These are phyloP conservation scores for Harpagoxenus sublaevis DNA, from an alignment of 2,888 invertebrate genomes.

Conservation along the genomic window DNA sequence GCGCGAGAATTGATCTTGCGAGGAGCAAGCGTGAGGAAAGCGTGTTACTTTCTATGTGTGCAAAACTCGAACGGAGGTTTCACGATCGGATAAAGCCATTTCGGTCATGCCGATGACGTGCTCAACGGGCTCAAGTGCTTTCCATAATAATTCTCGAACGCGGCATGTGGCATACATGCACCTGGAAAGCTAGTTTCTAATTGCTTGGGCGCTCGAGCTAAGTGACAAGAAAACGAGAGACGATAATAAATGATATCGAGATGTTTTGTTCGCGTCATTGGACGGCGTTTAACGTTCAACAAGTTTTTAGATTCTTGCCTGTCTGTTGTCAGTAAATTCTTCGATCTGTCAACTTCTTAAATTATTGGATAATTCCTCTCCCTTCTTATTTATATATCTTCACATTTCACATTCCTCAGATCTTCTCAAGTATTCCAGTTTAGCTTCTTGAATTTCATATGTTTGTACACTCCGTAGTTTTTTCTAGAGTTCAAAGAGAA, in stretches of 20 bases:
- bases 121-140: slow-evolving; percentile 64
- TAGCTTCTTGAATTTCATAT: not conserved
- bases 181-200: slow-evolving; percentile 52
- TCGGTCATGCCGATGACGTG: slow-evolving; percentile 68
- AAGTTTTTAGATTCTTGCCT: not conserved
- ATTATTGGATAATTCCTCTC: not conserved
- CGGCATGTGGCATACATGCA: slow-evolving; percentile 40
- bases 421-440: not conserved
- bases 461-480: too few relatives aligned
- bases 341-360: not conserved
- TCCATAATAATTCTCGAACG: slow-evolving; percentile 58
- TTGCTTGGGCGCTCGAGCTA: slow-evolving; percentile 15
- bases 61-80: slow-evolving; percentile 72
- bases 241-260: not conserved
- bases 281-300: not conserved
- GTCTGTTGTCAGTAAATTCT: not conserved
- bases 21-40: slow-evolving; percentile 75
- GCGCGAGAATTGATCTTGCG: slow-evolving; percentile 59
- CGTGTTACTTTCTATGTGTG: slow-evolving; percentile 79
- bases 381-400: not conserved
- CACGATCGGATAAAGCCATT: slow-evolving; percentile 70
- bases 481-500: too few relatives aligned
- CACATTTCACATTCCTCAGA: not conserved
- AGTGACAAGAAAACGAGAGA: slow-evolving; percentile 26
- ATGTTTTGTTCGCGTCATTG: not conserved